These are phyloP conservation scores for Bergia puertoricense DNA, from an alignment of 92 coral and sea anemone genomes.

Conservation along the genomic window DNA sequence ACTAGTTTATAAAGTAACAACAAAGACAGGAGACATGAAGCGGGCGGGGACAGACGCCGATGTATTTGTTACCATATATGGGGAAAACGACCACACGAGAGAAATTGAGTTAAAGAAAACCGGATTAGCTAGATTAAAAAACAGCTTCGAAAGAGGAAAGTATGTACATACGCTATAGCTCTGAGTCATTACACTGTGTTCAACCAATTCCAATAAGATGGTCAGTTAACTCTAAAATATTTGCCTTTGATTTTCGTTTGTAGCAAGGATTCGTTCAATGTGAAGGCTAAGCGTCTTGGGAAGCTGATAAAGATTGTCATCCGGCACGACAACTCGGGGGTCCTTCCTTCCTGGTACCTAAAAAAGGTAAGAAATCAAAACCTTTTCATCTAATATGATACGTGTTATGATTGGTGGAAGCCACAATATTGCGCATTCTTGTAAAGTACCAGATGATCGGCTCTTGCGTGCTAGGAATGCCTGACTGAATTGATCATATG, in stretches of 20 bases:
- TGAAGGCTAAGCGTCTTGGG: slow-evolving; percentile 36
- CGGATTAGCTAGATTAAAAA: background rate
- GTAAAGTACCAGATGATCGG: background rate
- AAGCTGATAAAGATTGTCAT: slow-evolving; percentile 36
- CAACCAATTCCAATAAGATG: background rate
- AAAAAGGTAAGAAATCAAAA: slow-evolving; percentile 3
- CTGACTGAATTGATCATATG: no score
- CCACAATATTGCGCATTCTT: background rate
- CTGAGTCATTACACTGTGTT: background rate
- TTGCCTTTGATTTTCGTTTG: background rate
- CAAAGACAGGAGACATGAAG: slow-evolving; percentile 11
- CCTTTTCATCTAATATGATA: background rate
- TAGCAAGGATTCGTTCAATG: slow-evolving; percentile 20
- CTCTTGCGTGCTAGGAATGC: no score
- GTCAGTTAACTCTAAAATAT: background rate
- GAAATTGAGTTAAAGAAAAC: background rate
- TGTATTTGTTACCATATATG: slow-evolving; percentile 30
- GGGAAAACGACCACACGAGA: slow-evolving; percentile 23
- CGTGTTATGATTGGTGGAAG: background rate
- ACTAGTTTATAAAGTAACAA: slow-evolving; percentile 19
- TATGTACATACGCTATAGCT: background rate
- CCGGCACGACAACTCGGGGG: slow-evolving; percentile 6
- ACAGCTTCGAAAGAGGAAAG: slow-evolving; percentile 26
- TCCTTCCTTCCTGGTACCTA: slow-evolving; percentile 2
- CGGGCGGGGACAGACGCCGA: slow-evolving; percentile 24